These are phyloP conservation scores for Uria lomvia DNA, from an alignment of 2,113 vertebrate genomes.

Conservation along the genomic window DNA sequence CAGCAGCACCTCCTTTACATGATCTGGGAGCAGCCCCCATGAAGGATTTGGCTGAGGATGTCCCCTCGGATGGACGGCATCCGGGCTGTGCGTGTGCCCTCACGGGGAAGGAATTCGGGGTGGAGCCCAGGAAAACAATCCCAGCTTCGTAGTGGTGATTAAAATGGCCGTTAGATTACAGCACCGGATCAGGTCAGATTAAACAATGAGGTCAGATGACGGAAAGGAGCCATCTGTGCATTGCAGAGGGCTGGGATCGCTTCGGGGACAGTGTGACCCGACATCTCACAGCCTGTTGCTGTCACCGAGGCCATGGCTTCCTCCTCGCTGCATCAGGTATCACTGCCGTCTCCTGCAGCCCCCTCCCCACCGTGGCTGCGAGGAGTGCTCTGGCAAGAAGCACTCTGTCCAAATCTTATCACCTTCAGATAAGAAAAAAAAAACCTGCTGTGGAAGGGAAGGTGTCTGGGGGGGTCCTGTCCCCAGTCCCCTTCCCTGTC, in stretches of 20 bases:
- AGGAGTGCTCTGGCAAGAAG: constrained; percentile 28
- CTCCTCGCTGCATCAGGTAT: not conserved
- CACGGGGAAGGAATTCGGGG: constrained; percentile 13
- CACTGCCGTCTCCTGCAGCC: not conserved
- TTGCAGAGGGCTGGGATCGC: not conserved
- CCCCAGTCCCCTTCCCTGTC: not conserved
- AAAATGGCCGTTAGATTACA: constrained; percentile 18
- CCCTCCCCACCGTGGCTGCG: not conserved
- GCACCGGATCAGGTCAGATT: constrained; percentile 49
- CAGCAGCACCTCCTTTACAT: fast-evolving
- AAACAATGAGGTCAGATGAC: constrained; percentile 48
- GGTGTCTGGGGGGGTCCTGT: not conserved
- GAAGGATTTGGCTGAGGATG: not conserved
- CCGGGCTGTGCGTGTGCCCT: fast-evolving
- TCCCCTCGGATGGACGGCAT: not conserved
- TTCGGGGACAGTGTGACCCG: not conserved
- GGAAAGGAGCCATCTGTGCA: constrained; percentile 53
- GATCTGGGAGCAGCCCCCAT: not conserved
- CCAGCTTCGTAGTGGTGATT: not conserved
- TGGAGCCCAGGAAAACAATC: constrained; percentile 18
- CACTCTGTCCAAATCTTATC: constrained; percentile 37
- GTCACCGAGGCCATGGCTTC: not conserved
- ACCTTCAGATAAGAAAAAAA: constrained; percentile 42
- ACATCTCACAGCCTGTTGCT: not conserved
- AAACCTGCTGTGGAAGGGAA: not conserved